Conservation (phyloP, 2,113 vertebrate genomes). For the Anthoscopus minutus region DNA sequence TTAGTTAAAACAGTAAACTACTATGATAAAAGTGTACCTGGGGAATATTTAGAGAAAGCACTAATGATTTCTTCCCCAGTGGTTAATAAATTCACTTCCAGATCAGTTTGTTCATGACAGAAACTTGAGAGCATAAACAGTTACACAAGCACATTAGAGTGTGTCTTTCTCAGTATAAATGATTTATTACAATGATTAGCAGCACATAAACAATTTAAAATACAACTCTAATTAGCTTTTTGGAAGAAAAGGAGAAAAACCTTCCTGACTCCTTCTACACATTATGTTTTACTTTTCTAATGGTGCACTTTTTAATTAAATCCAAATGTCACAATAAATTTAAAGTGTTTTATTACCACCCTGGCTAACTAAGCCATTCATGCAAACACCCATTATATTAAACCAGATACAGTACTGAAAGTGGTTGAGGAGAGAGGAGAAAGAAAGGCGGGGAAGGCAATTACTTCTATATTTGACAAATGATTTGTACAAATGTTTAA, state of each 20-base stretch:
- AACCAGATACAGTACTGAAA: conserved; percentile 51
- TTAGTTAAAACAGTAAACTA: conserved; percentile 80
- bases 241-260: conserved; percentile 75
- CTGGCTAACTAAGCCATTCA: conserved; percentile 73
- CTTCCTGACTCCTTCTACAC: conserved; percentile 70
- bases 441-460: background rate
- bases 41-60: conserved; percentile 82
- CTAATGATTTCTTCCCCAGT: conserved; percentile 83
- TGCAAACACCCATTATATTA: conserved; percentile 64
- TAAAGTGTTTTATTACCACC: conserved; percentile 78
- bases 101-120: conserved; percentile 85
- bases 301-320: conserved; percentile 86
- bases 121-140: conserved; percentile 80
- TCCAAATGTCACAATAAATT: conserved; percentile 85
- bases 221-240: conserved; percentile 83
- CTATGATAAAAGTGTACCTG: conserved; percentile 76
- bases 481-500: conserved; percentile 64
- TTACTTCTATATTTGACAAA: conserved; percentile 61
- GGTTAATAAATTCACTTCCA: conserved; percentile 85
- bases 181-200: conserved; percentile 87
- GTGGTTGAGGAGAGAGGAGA: background rate
- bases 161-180: conserved; percentile 83
- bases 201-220: conserved; percentile 86
- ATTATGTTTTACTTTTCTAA: conserved; percentile 81
- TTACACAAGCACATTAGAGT: conserved; percentile 75